Conservation (phyloP, 1,140 invertebrate genomes). For the Drosophila parvula region DNA sequence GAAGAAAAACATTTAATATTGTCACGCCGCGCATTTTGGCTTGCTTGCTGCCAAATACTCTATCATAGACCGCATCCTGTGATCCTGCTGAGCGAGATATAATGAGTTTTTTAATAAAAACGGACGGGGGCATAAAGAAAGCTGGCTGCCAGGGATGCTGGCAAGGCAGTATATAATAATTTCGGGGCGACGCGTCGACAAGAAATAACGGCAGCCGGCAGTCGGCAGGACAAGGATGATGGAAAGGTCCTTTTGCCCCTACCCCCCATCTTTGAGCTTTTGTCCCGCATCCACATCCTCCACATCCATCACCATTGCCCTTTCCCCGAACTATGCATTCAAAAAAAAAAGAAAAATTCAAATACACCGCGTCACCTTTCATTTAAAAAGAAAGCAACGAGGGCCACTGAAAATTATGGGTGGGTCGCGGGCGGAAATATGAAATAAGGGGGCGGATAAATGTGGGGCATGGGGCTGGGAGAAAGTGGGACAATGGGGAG, state of each 20-base stretch:
- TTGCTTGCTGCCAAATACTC: neutral
- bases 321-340: slow-evolving; percentile 26
- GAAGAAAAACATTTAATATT: slow-evolving; percentile 11
- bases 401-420: slow-evolving; percentile 33
- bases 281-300: slow-evolving; percentile 11
- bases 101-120: slow-evolving; percentile 74
- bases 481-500: slow-evolving; percentile 26
- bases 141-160: slow-evolving; percentile 11
- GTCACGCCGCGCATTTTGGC: too few species aligned
- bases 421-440: neutral
- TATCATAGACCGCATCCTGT: slow-evolving; percentile 36
- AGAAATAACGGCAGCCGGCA: slow-evolving; percentile 24
- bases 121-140: slow-evolving; percentile 31
- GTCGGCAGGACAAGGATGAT: slow-evolving; percentile 20
- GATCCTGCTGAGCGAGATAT: slow-evolving; percentile 51
- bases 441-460: neutral
- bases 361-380: slow-evolving; percentile 64
- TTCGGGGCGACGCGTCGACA: slow-evolving; percentile 18
- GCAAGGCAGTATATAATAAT: slow-evolving; percentile 37
- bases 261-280: neutral
- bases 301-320: slow-evolving; percentile 22
- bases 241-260: slow-evolving; percentile 26
- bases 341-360: slow-evolving; percentile 46
- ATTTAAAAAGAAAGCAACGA: slow-evolving; percentile 47
- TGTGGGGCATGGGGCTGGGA: neutral